Evolutionary conservation across 2,797 vertebrate genomes (phyloP).

Genomic region (Champsocephalus esox): DNA sequence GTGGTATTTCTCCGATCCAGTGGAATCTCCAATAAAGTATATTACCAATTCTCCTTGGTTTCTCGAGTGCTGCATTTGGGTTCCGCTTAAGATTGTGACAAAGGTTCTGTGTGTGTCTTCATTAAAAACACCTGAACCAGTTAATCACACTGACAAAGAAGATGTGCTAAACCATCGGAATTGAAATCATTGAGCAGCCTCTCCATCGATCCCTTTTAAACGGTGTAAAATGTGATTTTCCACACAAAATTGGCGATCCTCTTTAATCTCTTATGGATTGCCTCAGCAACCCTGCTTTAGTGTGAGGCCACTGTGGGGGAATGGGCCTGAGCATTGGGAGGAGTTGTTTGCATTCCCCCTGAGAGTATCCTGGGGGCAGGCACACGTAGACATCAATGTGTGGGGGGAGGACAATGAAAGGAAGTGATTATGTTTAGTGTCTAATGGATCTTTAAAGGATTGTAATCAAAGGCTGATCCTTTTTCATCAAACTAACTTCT

Average conservation of each 20-base stretch:
- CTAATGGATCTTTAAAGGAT: conserved; percentile 67
- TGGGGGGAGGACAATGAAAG: conserved; percentile 50
- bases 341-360: conserved; percentile 53
- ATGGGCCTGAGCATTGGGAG: conserved; percentile 32
- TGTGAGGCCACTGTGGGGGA: conserved; percentile 29
- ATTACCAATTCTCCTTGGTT: too few species aligned
- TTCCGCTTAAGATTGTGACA: too few species aligned
- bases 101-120: not conserved
- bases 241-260: conserved; percentile 67
- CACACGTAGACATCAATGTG: conserved; percentile 61
- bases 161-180: conserved; percentile 45
- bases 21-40: too few species aligned
- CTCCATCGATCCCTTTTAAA: conserved; percentile 69
- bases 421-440: conserved; percentile 67
- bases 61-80: too few species aligned
- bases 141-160: conserved; percentile 18
- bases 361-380: conserved; percentile 53
- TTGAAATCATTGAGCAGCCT: conserved; percentile 54
- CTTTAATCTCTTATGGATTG: conserved; percentile 78
- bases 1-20: too few species aligned
- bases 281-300: conserved; percentile 54
- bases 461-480: conserved; percentile 68
- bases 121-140: conserved; percentile 16
- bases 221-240: conserved; percentile 75
- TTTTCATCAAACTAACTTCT: conserved; percentile 56